Evolutionary conservation across 2,888 invertebrate species (phyloP), one percentile per base, ranked within the genome.

Genomic region (Pterostichus niger): DNA sequence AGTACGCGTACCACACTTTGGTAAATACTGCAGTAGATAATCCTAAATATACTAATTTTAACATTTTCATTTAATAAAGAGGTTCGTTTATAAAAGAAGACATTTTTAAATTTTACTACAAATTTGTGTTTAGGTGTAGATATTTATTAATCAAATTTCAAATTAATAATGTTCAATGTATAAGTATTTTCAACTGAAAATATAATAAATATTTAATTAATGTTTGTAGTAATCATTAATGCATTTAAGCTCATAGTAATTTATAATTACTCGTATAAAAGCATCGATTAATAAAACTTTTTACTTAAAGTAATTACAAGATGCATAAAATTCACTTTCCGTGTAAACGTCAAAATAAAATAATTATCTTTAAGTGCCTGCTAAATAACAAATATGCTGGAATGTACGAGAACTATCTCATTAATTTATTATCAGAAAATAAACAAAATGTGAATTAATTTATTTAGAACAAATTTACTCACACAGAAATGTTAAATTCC

Each of bases 331-430:
- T 71, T 40, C 68, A 71, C 40, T 44, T 68, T 71, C 40, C 68
- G 68, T 71, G 68, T 71, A 17, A 17, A 71, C 17, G 68, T 71
- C 68, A 71, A 44, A 71, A 71, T 71, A 44, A 71, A 71, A 71
- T 71, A 71, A 71, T 44, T 71, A 71, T 44, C 64, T n/a, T 0
- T 40, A 35, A 40, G 64, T 40, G 40, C 15, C 35, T 13, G 13
- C 40, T 71, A 71, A 44, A 71, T 71, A 44, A 71, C 44, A 71
- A 44, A 71, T 71, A 40, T 15, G n/a, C 64, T 64, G 33, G 35
- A 5, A 64, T n/a, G 35, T 13, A 35, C 31, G 17, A 33, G 13
- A 64, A 13, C 13, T 64, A 64, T 64, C 64, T 10, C 64, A 35
- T n/a, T 64, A 35, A 64, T 64, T 64, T 64, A 64, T 64, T 64